A percentile compares a stretch with the other conserved stretches of the same genome.
Evolutionary conservation across 2,797 vertebrate species (phyloP).

Genomic region (Bucorvus abyssinicus): DNA sequence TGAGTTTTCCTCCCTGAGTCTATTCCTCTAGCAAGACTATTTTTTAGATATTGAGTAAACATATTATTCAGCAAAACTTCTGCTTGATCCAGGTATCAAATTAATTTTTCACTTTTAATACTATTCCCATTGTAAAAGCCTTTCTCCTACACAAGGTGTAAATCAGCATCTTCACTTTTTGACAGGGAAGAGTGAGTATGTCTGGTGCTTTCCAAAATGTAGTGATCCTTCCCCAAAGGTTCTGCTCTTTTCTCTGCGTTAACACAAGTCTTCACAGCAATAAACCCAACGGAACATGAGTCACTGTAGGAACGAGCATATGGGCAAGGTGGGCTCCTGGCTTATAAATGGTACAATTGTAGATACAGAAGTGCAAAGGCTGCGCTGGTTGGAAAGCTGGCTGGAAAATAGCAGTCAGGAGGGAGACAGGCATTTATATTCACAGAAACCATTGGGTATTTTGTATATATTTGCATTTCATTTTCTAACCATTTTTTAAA

Average conservation of each 20-base stretch:
- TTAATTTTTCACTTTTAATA: background rate
- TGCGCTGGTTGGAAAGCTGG: slow-evolving; percentile 34
- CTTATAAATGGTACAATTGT: slow-evolving; percentile 62
- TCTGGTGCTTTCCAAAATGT: background rate
- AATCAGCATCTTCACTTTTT: background rate
- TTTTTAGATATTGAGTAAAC: background rate
- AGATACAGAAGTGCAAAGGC: slow-evolving; percentile 5
- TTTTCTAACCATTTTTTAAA: background rate
- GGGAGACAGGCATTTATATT: background rate
- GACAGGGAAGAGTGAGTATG: background rate
- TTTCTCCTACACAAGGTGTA: background rate
- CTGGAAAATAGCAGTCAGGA: slow-evolving; percentile 40
- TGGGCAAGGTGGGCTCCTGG: slow-evolving; percentile 29
- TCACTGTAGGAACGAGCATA: background rate
- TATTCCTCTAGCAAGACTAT: background rate
- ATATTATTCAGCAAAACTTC: background rate
- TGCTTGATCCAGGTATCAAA: background rate
- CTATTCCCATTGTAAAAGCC: background rate
- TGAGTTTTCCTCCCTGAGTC: background rate
- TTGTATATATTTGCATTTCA: slow-evolving; percentile 45
- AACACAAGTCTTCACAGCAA: background rate
- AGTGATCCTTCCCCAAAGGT: background rate
- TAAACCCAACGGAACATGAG: slow-evolving; percentile 11
- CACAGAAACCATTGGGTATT: background rate
- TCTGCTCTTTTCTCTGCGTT: background rate